Base-by-base conservation (phyloP, 2,888 invertebrate genomes). In the Bhutanitis thaidina region DNA sequence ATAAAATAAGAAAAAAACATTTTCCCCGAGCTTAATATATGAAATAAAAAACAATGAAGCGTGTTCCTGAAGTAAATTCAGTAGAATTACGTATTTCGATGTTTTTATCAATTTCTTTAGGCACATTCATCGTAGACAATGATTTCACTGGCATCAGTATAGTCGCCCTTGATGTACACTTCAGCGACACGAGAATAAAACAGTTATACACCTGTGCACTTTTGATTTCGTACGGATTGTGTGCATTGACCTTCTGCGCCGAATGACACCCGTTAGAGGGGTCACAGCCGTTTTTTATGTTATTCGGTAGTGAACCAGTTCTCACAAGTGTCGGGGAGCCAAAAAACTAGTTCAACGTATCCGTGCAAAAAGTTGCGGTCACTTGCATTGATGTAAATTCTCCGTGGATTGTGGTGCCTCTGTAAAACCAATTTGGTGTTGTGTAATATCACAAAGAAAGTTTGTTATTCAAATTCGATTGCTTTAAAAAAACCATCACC, bases 151-250 rank as follows among this genome's bases (percentile, higher is more conserved):
- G 8, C 35, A 40, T 37, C 29, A 35, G 9, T 25, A 15, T 40
- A 9, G 12, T 32, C 8, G 8, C 27, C 27, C 7, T 27, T 20
- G 36, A 16, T n/a, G 7, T n/a, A 37, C 41, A 36, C 12, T 27
- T 34, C 25, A 34, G 25, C 20, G 40, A 35, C 20, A 27, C 8
- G 27, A 27, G 27, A 7, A 27, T 8, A 27, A 32, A 32, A 12
- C 32, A 32, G 12, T 43, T 67, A 27, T 27, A 27, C 69, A 72
- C 63, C 64, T 69, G 70, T 70, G 71, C 67, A 77, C 79, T 79
- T 74, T 78, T 79, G 73, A 74, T 79, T 79, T 77, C 77, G 59
- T 67, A 67, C 68, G 64, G 62, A 63, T 67, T 60, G 57, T 65
- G 60, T 71, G 69, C 69, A 67, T 54, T 61, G 56, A 63, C 57